These are phyloP conservation scores for Tupaia chinensis DNA, from an alignment of 2,113 vertebrate species.

Conservation along the genomic window DNA sequence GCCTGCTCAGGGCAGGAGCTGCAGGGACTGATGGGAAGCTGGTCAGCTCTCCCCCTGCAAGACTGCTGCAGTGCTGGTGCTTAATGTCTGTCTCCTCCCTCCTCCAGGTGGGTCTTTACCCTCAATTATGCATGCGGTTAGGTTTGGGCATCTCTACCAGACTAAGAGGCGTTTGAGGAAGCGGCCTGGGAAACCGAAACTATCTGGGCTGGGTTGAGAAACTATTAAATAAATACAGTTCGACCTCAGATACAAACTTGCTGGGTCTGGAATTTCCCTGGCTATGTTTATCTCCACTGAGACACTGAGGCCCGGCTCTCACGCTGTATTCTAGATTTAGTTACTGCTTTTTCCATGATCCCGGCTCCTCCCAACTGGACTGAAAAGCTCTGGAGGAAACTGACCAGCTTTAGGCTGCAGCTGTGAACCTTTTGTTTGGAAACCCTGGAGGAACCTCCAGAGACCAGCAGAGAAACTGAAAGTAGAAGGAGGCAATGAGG, in stretches of 20 bases:
- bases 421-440: slow-evolving; percentile 23
- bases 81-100: neutral
- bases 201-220: neutral
- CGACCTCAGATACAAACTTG: neutral
- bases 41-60: neutral
- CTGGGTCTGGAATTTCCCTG: slow-evolving; percentile 53
- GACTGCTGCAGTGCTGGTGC: neutral
- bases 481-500: neutral
- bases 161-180: slow-evolving; percentile 21
- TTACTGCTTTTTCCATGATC: neutral
- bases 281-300: neutral
- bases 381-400: slow-evolving; percentile 12
- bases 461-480: slow-evolving; percentile 29
- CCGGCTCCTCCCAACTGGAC: neutral
- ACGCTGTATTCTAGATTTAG: slow-evolving; percentile 1
- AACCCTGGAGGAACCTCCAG: neutral
- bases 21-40: neutral
- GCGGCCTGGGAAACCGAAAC: slow-evolving; percentile 63
- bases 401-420: neutral
- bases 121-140: neutral
- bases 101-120: neutral
- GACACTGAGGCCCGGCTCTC: neutral
- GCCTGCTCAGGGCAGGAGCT: neutral
- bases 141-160: neutral
- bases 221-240: neutral